Conservation (phyloP, 1,140 invertebrate species). For the Grapholita molesta region DNA sequence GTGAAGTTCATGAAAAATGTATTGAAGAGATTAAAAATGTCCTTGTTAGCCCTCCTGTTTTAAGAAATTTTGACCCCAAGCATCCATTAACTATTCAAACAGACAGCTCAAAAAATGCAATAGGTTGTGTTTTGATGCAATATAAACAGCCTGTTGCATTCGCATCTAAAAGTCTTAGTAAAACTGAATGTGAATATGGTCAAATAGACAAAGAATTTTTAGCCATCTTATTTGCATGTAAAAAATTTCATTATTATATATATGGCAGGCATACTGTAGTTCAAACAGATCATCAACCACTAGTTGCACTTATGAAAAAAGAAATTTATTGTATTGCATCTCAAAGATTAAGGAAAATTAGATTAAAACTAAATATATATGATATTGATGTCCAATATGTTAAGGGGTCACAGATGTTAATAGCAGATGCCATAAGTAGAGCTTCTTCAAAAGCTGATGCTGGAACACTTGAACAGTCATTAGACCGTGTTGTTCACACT, state of each 20-base stretch:
- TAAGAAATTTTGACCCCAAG: background rate
- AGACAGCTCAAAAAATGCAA: conserved; percentile 6
- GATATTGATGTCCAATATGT: background rate
- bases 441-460: background rate
- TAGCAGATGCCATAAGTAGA: background rate
- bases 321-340: background rate
- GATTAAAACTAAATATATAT: background rate
- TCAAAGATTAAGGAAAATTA: background rate
- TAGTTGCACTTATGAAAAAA: background rate
- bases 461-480: too few relatives aligned
- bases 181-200: conserved; percentile 8
- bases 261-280: background rate
- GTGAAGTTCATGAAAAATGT: background rate
- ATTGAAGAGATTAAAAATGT: background rate
- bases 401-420: background rate
- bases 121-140: conserved; percentile 21
- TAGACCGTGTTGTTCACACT: too few relatives aligned
- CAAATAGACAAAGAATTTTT: conserved; percentile 24
- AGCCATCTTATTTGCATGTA: conserved; percentile 21
- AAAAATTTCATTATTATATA: background rate
- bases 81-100: conserved; percentile 26
- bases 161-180: conserved; percentile 5
- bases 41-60: background rate
- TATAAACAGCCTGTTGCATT: conserved; percentile 19
- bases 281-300: background rate